Base-by-base conservation (phyloP, 2,797 vertebrate genomes). In the Arnoldichthys spilopterus region DNA sequence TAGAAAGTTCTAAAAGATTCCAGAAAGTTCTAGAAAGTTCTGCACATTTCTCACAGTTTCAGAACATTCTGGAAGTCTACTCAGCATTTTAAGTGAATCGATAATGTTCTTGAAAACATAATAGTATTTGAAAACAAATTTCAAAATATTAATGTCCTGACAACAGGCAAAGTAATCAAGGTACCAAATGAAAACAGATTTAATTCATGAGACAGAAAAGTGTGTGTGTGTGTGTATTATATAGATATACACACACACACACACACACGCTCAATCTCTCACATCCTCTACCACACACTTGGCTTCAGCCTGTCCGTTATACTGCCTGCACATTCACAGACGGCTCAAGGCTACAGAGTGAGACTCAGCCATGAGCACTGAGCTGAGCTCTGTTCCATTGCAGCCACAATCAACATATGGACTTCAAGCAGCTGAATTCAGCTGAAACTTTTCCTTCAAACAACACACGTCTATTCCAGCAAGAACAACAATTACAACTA, bases 251-350 rank as follows among this genome's bases (percentile, higher is more conserved):
- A 24, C 53, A 11, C 53, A 56, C 2, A 56, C 53, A 8, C 53
- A 56, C 8, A 56, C n/a, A 56, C 22, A 56, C 53, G 11, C n/a
- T 24, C 7, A 56, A 22, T 4, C 47, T 18, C 54, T 24, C 63
- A 74, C 53, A 62, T 32, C 59, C 12, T 37, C 28, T 53, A 12
- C 26, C 20, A 64, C 76, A 66, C 63, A 67, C 13, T 67, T 26
- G 58, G 15, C 26, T 53, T 30, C 59, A 62, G 28, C 59, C 18
- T 63, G 61, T 43, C 22, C 22, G 37, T 20, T 56, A 18, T 56
- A 20, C 37, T 7, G 8, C 5, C 32, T 43, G 18, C 4, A 67
- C 2, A 53, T 20, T 26, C 49, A 40, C 32, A 75, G 12, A 7
- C 18, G 54, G 8, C 18, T 16, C 30, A 8, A 24, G 22, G 4